Conservation (phyloP, 2,113 vertebrate species). For the Cercopithecus mona region DNA sequence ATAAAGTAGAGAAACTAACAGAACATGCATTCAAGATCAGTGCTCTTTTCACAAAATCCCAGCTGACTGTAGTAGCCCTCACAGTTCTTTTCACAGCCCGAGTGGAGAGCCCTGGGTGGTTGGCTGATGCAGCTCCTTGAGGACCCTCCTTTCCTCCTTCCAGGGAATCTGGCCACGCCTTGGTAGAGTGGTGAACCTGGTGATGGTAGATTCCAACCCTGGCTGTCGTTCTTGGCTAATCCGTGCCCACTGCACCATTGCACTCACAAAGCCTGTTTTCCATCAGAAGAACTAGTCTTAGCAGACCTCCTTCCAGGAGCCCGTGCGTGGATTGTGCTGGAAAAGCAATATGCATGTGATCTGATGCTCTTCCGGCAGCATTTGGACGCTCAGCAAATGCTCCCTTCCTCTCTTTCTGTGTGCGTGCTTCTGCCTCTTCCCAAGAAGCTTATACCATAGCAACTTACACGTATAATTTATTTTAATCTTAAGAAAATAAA, state of each 20-base stretch:
- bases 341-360: not conserved
- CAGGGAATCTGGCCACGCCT: fast-evolving
- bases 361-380: fast-evolving
- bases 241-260: fast-evolving
- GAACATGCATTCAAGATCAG: not conserved
- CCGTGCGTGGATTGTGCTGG: not conserved
- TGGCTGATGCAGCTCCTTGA: not conserved
- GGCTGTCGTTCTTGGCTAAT: not conserved
- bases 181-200: fast-evolving
- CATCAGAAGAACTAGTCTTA: not conserved
- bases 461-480: no score
- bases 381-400: fast-evolving
- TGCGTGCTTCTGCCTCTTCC: not conserved
- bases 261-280: not conserved
- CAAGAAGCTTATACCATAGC: not conserved
- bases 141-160: no score
- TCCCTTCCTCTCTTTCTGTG: not conserved
- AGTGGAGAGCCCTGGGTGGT: not conserved
- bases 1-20: not conserved
- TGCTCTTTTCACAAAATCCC: not conserved
- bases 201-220: no score
- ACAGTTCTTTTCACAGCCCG: not conserved
- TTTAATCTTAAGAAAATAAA: not conserved
- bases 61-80: not conserved
- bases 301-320: not conserved